phyloP scores from a whole-genome alignment of 2,888 invertebrate genomes.

The Horisme vitalbata region DNA sequence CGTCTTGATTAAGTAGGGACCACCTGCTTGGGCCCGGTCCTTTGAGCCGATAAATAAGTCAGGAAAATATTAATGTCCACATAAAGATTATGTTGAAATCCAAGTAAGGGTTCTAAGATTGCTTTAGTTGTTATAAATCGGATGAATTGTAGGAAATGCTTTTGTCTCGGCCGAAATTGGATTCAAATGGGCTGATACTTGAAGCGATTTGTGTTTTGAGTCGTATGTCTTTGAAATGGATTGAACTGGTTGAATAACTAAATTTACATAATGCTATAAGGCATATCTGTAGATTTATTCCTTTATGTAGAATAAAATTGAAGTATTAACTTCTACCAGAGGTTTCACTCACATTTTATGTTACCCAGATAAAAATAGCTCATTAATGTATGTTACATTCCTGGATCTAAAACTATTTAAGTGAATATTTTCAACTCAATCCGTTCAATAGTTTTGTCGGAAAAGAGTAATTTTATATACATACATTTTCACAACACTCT shows the following conservation, averaged over 20 bases:
- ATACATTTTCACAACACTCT: too few species aligned
- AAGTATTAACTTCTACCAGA: too few species aligned
- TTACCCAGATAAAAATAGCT: too few species aligned
- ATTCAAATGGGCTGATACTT: constrained; percentile 29
- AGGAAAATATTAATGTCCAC: constrained; percentile 71
- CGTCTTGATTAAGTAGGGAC: constrained; percentile 82
- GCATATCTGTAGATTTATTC: too few species aligned
- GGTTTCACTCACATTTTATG: too few species aligned
- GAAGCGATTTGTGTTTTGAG: constrained; percentile 25
- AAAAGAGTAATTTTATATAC: too few species aligned
- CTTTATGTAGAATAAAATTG: too few species aligned
- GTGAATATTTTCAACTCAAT: too few species aligned
- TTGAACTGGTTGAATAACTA: constrained; percentile 4
- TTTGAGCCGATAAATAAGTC: constrained; percentile 73
- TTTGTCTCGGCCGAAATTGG: constrained; percentile 53
- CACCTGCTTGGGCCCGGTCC: constrained; percentile 72
- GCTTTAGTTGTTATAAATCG: constrained; percentile 57
- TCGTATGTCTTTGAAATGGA: constrained; percentile 24
- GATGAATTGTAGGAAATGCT: constrained; percentile 48
- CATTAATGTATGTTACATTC: too few species aligned
- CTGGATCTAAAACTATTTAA: too few species aligned
- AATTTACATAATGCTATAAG: too few species aligned
- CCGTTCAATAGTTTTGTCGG: too few species aligned
- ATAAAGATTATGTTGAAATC: constrained; percentile 74
- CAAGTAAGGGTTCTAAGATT: constrained; percentile 62